Evolutionary conservation across 2,113 vertebrate species (phyloP), one percentile per base, ranked within the genome.

Genomic region (Catharus fuscescens): DNA sequence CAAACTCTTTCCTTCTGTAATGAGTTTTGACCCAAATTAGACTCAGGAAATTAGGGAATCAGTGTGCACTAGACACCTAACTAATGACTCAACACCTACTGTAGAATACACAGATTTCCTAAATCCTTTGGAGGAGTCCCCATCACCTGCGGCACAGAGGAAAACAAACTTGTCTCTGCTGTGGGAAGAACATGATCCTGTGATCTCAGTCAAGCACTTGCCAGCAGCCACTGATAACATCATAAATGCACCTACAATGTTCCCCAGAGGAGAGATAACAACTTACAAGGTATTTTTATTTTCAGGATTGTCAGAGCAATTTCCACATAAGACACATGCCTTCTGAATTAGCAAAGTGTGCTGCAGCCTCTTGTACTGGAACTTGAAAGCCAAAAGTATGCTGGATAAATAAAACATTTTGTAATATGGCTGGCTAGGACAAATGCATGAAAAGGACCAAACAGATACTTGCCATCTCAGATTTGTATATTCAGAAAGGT

Each of bases 151-250:
- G 1, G 61, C 88, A 32, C 1, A 3, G 70, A 69, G 62, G 81
- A 71, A 85, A 90, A 90, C 44, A 78, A 90, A 89, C 52, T 62
- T 62, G 73, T 71, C 81, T 92, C 70, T 3, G 23, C 25, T 76
- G 74, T 53, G 59, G 66, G 57, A 90, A 93, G 78, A 79, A 80
- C 8, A 48, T 0, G 25, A 90, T 85, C n/a, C 40, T 6, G 8
- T 64, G 79, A 96, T 85, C 81, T 78, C 88, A 94, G 81, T 40
- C 76, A 76, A 77, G 64, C 54, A 42, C 45, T 50, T 73, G 85
- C 90, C 92, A 96, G 53, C 36, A 94, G 86, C 82, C 80, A 66
- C 87, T 52, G 74, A 94, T 77, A 94, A 48, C 50, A 95, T 90
- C 92, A 74, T 29, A 94, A 91, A 42, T 25, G 62, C 57, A 85